phyloP scores from a whole-genome alignment of 2,797 vertebrate genomes.

The Cossypha niveicapilla region DNA sequence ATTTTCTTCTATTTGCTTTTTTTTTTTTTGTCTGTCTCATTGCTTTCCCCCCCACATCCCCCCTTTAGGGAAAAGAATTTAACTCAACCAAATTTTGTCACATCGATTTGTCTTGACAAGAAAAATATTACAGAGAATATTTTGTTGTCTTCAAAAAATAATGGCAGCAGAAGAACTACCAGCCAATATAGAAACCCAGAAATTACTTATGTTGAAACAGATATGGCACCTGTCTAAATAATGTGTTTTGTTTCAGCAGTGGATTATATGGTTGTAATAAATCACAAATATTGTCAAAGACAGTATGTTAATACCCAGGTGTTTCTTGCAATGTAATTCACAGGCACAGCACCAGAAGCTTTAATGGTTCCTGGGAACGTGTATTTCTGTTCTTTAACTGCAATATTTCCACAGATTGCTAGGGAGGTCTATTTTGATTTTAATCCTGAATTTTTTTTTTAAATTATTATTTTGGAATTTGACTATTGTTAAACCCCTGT shows the following conservation, averaged over 20 bases:
- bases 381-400: background rate
- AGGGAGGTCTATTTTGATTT: background rate
- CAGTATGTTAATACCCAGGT: background rate
- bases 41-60: background rate
- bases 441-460: background rate
- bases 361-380: background rate
- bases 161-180: background rate
- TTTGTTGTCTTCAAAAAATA: background rate
- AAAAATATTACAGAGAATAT: background rate
- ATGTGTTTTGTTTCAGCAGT: background rate
- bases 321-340: background rate
- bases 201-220: background rate
- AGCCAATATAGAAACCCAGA: background rate
- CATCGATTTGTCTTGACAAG: background rate
- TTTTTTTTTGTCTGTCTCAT: background rate
- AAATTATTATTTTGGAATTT: background rate
- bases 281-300: background rate
- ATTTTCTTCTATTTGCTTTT: background rate
- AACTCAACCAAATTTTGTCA: background rate
- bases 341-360: background rate
- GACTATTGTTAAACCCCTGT: background rate
- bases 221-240: constrained; percentile 44
- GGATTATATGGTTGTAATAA: background rate
- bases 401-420: background rate
- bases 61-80: background rate